These are phyloP conservation scores for Lates calcarifer DNA, from an alignment of 2,113 vertebrate genomes.

Conservation along the genomic window DNA sequence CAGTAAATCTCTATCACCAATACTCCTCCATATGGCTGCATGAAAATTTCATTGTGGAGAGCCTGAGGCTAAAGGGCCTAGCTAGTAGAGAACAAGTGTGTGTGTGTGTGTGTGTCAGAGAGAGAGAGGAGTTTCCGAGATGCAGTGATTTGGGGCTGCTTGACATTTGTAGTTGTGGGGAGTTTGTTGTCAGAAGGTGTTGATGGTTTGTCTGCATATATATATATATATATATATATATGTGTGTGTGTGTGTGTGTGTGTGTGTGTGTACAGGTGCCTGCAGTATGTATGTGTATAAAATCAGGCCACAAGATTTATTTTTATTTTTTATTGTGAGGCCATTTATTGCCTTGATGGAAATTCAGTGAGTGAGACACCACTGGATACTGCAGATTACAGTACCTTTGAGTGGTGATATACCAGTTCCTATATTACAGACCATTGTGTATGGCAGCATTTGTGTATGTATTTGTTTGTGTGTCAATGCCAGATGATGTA, in stretches of 20 bases:
- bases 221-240: no score
- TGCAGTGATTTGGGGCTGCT: constrained; percentile 38
- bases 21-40: constrained; percentile 99
- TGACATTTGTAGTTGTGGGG: constrained; percentile 36
- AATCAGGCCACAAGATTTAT: constrained; percentile 17
- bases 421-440: constrained; percentile 7
- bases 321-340: constrained; percentile 5
- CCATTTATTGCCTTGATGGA: constrained; percentile 12
- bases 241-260: no score
- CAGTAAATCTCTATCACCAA: constrained; percentile 99
- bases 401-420: background rate
- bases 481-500: background rate
- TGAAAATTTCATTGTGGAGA: constrained; percentile 97
- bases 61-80: constrained; percentile 95
- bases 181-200: constrained; percentile 48
- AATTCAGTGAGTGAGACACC: constrained; percentile 14
- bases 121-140: constrained; percentile 19
- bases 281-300: constrained; percentile 13
- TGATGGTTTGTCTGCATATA: constrained; percentile 15
- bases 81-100: constrained; percentile 81
- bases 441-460: background rate
- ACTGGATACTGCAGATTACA: constrained; percentile 3
- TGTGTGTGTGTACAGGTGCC: background rate
- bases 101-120: constrained; percentile 35
- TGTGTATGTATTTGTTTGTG: background rate